phyloP scores from a whole-genome alignment of 2,113 vertebrate genomes.

The Phrynosoma platyrhinos region DNA sequence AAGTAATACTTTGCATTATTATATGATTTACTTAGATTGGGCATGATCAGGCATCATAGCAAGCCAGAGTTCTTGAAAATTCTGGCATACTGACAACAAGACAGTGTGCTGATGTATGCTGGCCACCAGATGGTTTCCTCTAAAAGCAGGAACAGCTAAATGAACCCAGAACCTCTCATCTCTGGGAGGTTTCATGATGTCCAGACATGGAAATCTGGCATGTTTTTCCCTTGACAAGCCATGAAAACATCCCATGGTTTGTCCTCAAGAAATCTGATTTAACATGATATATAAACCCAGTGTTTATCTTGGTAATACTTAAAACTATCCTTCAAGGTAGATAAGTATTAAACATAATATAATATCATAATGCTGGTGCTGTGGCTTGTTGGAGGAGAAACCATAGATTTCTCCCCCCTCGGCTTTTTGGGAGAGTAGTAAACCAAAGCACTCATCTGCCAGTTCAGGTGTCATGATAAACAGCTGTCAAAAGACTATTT shows the following conservation, averaged over 20 bases:
- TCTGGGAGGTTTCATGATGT: background rate
- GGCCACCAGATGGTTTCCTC: background rate
- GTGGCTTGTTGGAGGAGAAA: background rate
- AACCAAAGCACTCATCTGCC: too few relatives aligned
- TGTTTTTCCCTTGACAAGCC: background rate
- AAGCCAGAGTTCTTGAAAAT: background rate
- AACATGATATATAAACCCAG: background rate
- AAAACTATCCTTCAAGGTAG: background rate
- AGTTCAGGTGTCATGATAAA: too few relatives aligned
- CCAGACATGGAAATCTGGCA: background rate
- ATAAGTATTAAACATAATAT: background rate
- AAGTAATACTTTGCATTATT: background rate
- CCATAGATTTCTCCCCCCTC: too few relatives aligned
- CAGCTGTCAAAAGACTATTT: too few relatives aligned
- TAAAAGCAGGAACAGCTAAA: background rate
- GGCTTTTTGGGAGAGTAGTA: too few relatives aligned
- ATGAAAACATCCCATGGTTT: background rate
- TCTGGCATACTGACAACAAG: background rate
- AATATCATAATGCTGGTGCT: too few relatives aligned
- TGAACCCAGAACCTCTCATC: background rate
- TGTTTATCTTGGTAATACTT: background rate
- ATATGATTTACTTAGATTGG: background rate
- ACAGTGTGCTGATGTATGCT: background rate
- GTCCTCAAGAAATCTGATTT: background rate
- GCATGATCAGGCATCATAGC: background rate